Conservation (phyloP, 1,140 invertebrate genomes). For the Pteromalus puparum region DNA sequence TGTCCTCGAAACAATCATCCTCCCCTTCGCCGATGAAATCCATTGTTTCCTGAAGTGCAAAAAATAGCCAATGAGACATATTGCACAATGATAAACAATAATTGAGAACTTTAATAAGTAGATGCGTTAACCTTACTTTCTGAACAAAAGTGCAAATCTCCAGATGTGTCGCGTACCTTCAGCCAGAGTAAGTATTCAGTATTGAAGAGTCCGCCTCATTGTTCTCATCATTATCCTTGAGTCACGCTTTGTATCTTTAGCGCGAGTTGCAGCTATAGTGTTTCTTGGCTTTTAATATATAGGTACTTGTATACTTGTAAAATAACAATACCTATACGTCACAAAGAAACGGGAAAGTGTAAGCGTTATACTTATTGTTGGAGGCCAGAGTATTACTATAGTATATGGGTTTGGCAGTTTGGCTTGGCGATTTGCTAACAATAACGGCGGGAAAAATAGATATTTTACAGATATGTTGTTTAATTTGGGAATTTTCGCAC, state of each 20-base stretch:
- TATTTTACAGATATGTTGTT: background rate
- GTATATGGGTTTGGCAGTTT: background rate
- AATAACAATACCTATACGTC: conserved; percentile 34
- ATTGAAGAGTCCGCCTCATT: conserved; percentile 25
- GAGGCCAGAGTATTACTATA: background rate
- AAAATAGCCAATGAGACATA: background rate
- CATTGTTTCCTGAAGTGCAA: conserved; percentile 8
- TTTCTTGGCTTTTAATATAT: conserved; percentile 20
- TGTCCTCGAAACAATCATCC: conserved; percentile 41
- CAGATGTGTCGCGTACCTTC: background rate
- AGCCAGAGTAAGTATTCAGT: background rate
- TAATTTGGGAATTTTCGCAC: background rate
- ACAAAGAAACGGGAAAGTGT: conserved; percentile 29
- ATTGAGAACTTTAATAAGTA: background rate
- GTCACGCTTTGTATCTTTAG: conserved; percentile 40
- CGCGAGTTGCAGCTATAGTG: background rate
- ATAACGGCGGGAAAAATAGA: background rate
- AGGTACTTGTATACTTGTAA: conserved; percentile 40
- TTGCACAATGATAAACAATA: background rate
- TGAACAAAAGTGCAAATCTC: background rate
- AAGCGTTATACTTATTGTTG: background rate
- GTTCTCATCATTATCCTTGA: conserved; percentile 28
- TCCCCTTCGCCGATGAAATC: conserved; percentile 14
- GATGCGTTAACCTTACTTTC: conserved; percentile 47
- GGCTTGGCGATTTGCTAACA: background rate